Conservation (phyloP, 2,888 invertebrate genomes). For the Dichetophora obliterata region DNA sequence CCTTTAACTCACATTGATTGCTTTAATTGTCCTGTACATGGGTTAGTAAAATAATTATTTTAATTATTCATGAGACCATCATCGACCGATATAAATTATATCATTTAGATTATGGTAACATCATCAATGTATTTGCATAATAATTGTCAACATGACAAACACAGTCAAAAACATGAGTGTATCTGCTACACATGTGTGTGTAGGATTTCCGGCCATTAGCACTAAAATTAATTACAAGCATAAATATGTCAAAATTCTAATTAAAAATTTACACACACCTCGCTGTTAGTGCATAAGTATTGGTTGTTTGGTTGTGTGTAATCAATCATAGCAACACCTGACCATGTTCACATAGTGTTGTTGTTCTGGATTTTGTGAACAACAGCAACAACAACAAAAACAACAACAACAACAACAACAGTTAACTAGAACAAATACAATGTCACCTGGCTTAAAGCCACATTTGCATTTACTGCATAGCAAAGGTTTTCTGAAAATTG, state of each 20-base stretch:
- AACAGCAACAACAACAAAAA: neutral
- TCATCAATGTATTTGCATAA: neutral
- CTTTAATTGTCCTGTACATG: no score
- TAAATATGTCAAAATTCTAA: constrained; percentile 31
- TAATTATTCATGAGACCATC: no score
- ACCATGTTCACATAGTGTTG: neutral
- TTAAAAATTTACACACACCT: constrained; percentile 27
- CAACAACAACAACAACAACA: neutral
- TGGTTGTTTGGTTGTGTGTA: neutral
- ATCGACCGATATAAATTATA: neutral
- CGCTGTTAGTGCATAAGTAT: neutral
- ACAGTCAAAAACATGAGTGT: neutral
- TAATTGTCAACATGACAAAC: neutral
- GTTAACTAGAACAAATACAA: neutral
- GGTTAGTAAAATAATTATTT: no score
- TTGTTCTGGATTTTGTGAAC: no score
- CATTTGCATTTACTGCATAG: constrained; percentile 22
- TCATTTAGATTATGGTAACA: neutral
- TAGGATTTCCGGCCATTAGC: neutral
- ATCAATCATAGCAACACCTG: constrained; percentile 20
- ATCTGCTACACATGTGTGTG: neutral
- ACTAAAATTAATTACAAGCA: constrained; percentile 18
- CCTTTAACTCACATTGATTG: no score
- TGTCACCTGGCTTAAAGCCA: no score
- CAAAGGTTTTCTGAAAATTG: neutral